phyloP scores from a whole-genome alignment of 2,888 invertebrate genomes.

The Mesoligia furuncula region DNA sequence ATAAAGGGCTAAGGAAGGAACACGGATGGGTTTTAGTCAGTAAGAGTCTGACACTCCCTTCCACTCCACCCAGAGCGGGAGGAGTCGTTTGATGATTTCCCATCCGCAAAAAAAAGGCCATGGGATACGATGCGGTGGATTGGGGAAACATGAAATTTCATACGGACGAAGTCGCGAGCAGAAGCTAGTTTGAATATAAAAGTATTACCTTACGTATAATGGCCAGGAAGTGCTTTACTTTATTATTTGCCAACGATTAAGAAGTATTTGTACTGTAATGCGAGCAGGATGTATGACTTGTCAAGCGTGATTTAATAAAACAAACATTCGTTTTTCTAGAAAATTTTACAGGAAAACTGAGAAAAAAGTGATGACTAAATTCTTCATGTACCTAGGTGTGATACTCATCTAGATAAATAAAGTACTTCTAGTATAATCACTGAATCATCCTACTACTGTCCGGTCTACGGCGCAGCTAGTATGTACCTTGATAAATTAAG shows the following conservation, averaged over 20 bases:
- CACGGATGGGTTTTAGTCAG: too few species aligned
- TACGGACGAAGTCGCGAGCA: background rate
- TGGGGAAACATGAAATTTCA: too few species aligned
- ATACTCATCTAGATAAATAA: conserved; percentile 16
- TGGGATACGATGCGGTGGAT: background rate
- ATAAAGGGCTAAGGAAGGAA: too few species aligned
- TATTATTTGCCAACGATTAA: conserved; percentile 52
- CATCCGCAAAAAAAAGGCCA: too few species aligned
- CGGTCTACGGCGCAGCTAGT: too few species aligned
- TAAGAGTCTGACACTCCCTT: too few species aligned
- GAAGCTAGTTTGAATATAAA: background rate
- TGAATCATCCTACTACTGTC: conserved; percentile 9
- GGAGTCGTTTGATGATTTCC: too few species aligned
- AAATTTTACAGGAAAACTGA: conserved; percentile 29
- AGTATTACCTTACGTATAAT: background rate
- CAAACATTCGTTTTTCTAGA: conserved; percentile 23
- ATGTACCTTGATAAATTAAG: too few species aligned
- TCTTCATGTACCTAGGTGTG: background rate
- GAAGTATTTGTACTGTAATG: conserved; percentile 30
- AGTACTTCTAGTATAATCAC: background rate
- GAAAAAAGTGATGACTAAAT: conserved; percentile 13
- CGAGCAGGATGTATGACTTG: conserved; percentile 35
- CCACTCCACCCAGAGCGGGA: too few species aligned
- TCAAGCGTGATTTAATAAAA: conserved; percentile 16
- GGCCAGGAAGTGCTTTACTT: conserved; percentile 39